Base-by-base conservation (phyloP, 2,888 invertebrate species). In the Zaprionus lineosus region DNA sequence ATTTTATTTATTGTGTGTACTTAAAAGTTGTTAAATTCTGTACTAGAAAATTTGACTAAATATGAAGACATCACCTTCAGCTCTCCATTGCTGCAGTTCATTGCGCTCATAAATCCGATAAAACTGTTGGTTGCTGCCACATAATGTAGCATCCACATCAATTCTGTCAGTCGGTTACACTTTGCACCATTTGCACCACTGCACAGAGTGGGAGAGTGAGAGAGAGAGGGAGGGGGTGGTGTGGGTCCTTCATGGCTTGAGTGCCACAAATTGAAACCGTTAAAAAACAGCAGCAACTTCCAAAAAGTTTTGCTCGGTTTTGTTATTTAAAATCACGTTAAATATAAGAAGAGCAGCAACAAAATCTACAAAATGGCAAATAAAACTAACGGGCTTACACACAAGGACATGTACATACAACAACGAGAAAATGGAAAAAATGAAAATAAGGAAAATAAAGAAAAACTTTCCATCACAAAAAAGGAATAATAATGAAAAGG, bases 251-350 rank as follows among this genome's bases (percentile, higher is more conserved):
- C 12, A 21, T 34, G 33, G n/a, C n/a, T 46, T 33, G 36, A 52
- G 37, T 44, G 61, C 43, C 40, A 51, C 52, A 67, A 66, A 65
- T 51, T 61, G 52, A 57, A 73, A 75, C 64, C 56, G 68, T 47
- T 58, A 52, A 52, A 75, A 68, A 73, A 68, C 57, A 63, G 50
- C 68, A 40, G 37, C 43, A 44, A 34, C 18, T 28, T 1, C 16
- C 24, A 28, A 29, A 44, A 53, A 76, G 52, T 69, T 58, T 58
- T 53, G 33, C 52, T 19, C 63, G 59, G 56, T 68, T 64, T 66
- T 48, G 48, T 74, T 68, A 59, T 69, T 53, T 66, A 70, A 64
- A 78, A 81, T 77, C 73, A 70, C 66, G 74, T 74, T 77, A 63
- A 77, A 70, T 70, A 72, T 26, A 47, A 57, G 18, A 51, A 29